A percentile compares a stretch with the other conserved stretches of the same genome.
These are phyloP conservation scores for Semotilus atromaculatus DNA, from an alignment of 2,797 vertebrate species.

Conservation along the genomic window DNA sequence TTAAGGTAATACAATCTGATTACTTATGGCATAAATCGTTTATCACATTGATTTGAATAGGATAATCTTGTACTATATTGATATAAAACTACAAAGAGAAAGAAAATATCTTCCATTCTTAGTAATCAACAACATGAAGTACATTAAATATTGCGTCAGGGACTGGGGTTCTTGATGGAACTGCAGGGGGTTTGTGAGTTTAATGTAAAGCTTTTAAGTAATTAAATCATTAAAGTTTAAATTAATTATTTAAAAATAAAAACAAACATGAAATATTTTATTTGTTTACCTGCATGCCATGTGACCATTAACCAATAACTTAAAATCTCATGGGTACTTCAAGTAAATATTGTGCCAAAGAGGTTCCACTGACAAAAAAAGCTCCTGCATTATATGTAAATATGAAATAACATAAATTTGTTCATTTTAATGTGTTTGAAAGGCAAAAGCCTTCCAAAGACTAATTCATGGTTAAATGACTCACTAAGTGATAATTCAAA, in stretches of 20 bases:
- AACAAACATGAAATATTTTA: background rate
- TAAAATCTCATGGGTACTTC: background rate
- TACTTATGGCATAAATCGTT: background rate
- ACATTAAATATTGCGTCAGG: background rate
- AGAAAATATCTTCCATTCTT: background rate
- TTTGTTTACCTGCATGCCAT: background rate
- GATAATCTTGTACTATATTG: background rate
- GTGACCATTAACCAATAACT: background rate
- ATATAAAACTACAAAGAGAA: background rate
- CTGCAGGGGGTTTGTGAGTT: background rate
- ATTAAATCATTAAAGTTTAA: background rate
- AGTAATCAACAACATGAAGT: background rate
- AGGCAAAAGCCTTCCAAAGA: background rate
- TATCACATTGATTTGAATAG: background rate
- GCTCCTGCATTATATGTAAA: background rate
- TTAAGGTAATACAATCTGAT: background rate
- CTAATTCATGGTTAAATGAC: background rate
- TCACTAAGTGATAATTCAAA: too few species aligned
- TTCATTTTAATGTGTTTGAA: background rate
- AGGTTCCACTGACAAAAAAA: too few species aligned
- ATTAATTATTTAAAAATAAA: background rate
- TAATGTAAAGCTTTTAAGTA: background rate
- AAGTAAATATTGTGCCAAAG: background rate
- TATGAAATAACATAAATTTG: background rate
- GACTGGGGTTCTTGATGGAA: background rate